Evolutionary conservation across 2,113 vertebrate genomes (phyloP).

Genomic region (Mastomys natalensis): DNA sequence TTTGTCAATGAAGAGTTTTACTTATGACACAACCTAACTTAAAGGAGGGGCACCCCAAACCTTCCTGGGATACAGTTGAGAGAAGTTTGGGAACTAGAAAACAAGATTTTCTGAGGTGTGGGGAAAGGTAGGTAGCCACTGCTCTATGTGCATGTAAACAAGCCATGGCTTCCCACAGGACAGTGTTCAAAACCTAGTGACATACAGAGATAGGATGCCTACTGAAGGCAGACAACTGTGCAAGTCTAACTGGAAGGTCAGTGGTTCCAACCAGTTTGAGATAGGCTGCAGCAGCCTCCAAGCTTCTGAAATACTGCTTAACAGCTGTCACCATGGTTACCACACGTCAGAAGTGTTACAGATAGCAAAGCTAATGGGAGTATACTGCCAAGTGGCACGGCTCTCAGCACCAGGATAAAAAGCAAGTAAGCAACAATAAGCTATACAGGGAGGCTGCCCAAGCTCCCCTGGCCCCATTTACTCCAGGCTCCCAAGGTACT

Average conservation of each 20-base stretch:
- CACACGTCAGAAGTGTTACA: not conserved
- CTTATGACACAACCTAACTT: not conserved
- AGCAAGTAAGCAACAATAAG: not conserved
- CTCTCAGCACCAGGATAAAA: not conserved
- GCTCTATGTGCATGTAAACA: not conserved
- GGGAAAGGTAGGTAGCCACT: not conserved
- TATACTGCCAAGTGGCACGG: not conserved
- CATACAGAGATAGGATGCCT: too few species aligned
- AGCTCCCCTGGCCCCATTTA: not conserved
- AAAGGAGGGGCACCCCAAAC: not conserved
- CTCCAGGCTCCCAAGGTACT: not conserved
- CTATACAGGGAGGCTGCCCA: not conserved
- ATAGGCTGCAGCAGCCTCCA: not conserved
- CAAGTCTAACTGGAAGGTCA: not conserved
- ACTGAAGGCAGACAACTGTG: not conserved
- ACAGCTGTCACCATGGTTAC: constrained; percentile 43
- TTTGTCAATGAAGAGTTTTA: not conserved
- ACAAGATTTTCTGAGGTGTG: not conserved
- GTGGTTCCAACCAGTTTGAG: not conserved
- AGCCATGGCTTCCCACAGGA: not conserved
- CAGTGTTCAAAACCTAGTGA: not conserved
- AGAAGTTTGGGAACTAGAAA: not conserved
- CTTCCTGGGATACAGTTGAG: not conserved
- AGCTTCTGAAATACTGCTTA: not conserved
- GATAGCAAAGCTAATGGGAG: not conserved